Conservation (phyloP, 2,797 vertebrate genomes). For the Hephaestus fuliginosus region DNA sequence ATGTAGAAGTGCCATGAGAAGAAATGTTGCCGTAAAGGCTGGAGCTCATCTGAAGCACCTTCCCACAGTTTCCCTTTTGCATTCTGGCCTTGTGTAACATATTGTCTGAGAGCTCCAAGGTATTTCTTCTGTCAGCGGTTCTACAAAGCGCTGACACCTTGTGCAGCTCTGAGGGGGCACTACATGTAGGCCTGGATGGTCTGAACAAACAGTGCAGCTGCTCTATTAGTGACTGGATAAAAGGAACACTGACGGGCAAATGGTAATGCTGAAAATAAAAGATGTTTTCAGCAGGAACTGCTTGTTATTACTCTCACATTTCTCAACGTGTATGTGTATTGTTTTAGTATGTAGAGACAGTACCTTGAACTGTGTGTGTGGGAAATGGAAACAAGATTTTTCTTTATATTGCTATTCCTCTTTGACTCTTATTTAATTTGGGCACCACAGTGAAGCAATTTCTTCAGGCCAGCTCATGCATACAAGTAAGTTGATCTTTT, state of each 20-base stretch:
- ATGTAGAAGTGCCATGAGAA: not conserved
- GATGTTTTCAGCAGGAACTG: constrained; percentile 47
- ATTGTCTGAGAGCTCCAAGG: constrained; percentile 19
- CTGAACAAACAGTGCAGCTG: constrained; percentile 22
- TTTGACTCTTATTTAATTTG: not conserved
- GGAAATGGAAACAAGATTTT: not conserved
- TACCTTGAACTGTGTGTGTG: not conserved
- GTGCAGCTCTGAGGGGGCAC: constrained; percentile 43
- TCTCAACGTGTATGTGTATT: not conserved
- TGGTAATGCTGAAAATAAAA: constrained; percentile 51
- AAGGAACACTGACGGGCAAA: constrained; percentile 40
- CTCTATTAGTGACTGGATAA: constrained; percentile 46
- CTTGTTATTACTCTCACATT: constrained; percentile 24
- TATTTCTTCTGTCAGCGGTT: constrained; percentile 45
- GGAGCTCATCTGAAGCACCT: not conserved
- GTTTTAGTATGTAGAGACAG: not conserved
- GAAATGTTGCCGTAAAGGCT: not conserved
- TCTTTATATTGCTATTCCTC: not conserved
- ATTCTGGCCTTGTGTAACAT: constrained; percentile 1
- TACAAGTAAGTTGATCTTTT: not conserved
- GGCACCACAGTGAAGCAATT: not conserved
- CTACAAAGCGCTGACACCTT: constrained; percentile 39
- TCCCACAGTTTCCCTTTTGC: constrained; percentile 1
- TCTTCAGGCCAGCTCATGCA: not conserved
- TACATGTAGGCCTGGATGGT: constrained; percentile 24